Percentiles rank a stretch among this genome's conserved stretches.
phyloP scores from a whole-genome alignment of 2,113 vertebrate species.

The Columba janthina region DNA sequence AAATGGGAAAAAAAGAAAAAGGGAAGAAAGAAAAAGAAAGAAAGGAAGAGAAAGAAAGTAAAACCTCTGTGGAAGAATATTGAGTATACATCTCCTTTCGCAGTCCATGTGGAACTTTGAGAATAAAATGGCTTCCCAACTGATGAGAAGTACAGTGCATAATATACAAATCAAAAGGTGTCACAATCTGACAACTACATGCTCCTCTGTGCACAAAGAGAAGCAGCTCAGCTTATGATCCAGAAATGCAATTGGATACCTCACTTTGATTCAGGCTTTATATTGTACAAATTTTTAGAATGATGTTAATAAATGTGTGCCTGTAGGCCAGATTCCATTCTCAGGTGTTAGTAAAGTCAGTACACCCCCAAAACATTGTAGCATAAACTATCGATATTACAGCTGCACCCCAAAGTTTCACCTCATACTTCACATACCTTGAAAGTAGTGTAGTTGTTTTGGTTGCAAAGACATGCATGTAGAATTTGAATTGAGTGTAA shows the following conservation, averaged over 20 bases:
- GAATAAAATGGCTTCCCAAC: not conserved
- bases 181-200: not conserved
- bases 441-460: not conserved
- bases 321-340: not conserved
- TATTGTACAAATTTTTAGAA: not conserved
- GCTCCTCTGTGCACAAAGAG: not conserved
- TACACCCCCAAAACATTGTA: not conserved
- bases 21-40: not conserved
- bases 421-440: not conserved
- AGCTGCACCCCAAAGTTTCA: not conserved
- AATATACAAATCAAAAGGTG: not conserved
- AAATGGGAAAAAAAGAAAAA: too few species aligned
- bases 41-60: not conserved
- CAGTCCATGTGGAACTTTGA: not conserved
- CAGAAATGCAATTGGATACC: not conserved
- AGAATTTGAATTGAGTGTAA: not conserved
- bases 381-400: not conserved
- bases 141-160: not conserved
- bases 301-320: not conserved
- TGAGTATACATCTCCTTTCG: not conserved
- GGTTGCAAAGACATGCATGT: not conserved
- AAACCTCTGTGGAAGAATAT: not conserved
- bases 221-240: not conserved
- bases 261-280: not conserved
- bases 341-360: not conserved